These are phyloP conservation scores for Parelbella ahira DNA, from an alignment of 2,888 invertebrate species.

Conservation along the genomic window DNA sequence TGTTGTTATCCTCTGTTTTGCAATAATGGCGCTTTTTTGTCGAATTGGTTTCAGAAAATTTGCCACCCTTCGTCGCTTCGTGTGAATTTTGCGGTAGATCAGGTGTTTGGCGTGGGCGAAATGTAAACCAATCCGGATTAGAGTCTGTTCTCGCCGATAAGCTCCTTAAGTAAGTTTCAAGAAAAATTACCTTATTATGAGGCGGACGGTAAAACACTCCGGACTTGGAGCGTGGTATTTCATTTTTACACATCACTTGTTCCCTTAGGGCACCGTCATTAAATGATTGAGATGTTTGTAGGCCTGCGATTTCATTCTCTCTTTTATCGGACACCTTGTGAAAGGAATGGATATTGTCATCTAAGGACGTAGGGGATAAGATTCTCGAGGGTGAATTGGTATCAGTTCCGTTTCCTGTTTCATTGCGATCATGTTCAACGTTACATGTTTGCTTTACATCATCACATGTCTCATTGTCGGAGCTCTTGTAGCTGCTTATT, in stretches of 20 bases:
- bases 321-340: constrained; percentile 20
- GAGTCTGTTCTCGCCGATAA: constrained; percentile 61
- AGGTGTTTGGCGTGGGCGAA: constrained; percentile 53
- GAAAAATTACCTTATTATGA: constrained; percentile 71
- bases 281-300: constrained; percentile 70
- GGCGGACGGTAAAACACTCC: constrained; percentile 60
- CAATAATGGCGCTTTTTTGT: constrained; percentile 41
- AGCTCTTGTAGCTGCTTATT: constrained; percentile 76
- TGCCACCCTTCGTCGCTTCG: constrained; percentile 38
- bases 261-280: constrained; percentile 49
- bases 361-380: constrained; percentile 45
- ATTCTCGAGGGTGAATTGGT: constrained; percentile 35
- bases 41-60: constrained; percentile 43
- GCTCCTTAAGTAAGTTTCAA: constrained; percentile 77
- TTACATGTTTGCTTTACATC: constrained; percentile 42
- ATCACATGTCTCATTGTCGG: constrained; percentile 68
- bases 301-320: constrained; percentile 36
- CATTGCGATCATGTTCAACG: constrained; percentile 29
- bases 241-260: constrained; percentile 39
- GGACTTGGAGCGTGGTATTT: constrained; percentile 62
- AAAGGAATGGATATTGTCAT: constrained; percentile 41
- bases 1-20: constrained; percentile 49
- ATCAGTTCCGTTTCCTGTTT: constrained; percentile 32
- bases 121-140: constrained; percentile 68
- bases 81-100: constrained; percentile 44